Evolutionary conservation across 2,888 invertebrate species (phyloP).

Genomic region (Scaptomyza polygonia): DNA sequence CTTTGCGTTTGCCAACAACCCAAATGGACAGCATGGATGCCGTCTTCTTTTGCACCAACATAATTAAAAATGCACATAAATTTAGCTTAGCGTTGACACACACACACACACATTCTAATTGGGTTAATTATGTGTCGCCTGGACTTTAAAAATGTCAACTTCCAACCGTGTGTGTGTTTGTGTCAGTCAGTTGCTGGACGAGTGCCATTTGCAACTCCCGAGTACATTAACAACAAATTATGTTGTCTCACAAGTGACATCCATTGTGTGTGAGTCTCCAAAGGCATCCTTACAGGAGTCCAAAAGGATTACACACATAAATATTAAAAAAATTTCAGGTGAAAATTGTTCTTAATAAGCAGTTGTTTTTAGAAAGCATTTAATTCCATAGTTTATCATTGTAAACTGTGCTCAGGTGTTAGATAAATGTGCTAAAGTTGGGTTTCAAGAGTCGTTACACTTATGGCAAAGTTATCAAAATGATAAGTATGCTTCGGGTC

Average conservation of each 20-base stretch:
- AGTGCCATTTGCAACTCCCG: conserved; percentile 30
- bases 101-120: conserved; percentile 73
- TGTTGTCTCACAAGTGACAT: conserved; percentile 61
- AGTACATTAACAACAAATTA: conserved; percentile 77
- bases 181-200: conserved; percentile 52
- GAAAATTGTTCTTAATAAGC: conserved; percentile 7
- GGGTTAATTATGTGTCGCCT: conserved; percentile 83
- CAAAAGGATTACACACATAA: conserved; percentile 2
- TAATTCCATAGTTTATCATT: neutral
- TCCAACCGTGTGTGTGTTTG: conserved; percentile 18
- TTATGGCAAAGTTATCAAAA: neutral
- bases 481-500: too few species aligned
- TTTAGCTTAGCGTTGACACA: conserved; percentile 74
- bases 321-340: conserved; percentile 18
- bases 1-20: conserved; percentile 58
- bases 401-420: neutral
- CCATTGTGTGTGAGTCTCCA: conserved; percentile 30
- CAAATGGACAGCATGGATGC: conserved; percentile 57
- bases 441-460: neutral
- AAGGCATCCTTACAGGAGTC: conserved; percentile 5
- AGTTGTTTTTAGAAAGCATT: neutral
- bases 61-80: conserved; percentile 82
- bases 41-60: conserved; percentile 48
- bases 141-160: conserved; percentile 78
- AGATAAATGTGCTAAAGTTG: neutral